Evolutionary conservation across 2,113 vertebrate genomes (phyloP).

Genomic region (Erpornis zantholeuca): DNA sequence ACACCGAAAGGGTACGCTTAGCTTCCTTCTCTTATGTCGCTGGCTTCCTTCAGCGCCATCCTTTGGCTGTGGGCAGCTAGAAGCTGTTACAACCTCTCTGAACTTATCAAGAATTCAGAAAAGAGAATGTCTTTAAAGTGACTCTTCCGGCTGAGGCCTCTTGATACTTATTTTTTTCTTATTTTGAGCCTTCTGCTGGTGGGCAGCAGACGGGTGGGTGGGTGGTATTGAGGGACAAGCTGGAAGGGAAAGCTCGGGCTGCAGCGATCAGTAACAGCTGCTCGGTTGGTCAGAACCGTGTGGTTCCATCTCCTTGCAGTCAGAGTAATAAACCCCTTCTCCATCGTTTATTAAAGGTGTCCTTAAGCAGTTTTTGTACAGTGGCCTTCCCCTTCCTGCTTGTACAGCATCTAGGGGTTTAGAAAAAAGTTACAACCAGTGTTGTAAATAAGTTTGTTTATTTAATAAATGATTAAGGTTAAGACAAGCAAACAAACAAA

Average conservation of each 20-base stretch:
- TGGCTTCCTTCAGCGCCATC: accelerated
- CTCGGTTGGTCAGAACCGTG: accelerated
- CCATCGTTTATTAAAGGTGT: neutral
- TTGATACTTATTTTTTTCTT: neutral
- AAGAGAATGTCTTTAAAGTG: neutral
- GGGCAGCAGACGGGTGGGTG: accelerated
- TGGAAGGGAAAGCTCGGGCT: accelerated
- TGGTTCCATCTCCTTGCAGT: accelerated
- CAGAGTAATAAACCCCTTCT: accelerated
- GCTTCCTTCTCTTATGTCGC: accelerated
- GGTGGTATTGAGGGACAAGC: accelerated
- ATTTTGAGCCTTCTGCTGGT: neutral
- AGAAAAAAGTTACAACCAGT: neutral
- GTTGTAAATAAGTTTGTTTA: neutral
- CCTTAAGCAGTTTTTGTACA: neutral
- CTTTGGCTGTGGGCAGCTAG: neutral
- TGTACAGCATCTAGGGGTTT: neutral
- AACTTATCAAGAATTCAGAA: neutral
- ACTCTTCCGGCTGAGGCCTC: accelerated
- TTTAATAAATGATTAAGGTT: neutral
- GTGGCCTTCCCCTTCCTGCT: neutral
- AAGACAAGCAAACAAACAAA: neutral
- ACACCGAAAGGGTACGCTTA: accelerated
- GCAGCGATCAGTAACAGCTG: accelerated
- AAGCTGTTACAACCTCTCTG: neutral